Conservation (phyloP, 2,113 vertebrate genomes). For the Macrotus californicus region DNA sequence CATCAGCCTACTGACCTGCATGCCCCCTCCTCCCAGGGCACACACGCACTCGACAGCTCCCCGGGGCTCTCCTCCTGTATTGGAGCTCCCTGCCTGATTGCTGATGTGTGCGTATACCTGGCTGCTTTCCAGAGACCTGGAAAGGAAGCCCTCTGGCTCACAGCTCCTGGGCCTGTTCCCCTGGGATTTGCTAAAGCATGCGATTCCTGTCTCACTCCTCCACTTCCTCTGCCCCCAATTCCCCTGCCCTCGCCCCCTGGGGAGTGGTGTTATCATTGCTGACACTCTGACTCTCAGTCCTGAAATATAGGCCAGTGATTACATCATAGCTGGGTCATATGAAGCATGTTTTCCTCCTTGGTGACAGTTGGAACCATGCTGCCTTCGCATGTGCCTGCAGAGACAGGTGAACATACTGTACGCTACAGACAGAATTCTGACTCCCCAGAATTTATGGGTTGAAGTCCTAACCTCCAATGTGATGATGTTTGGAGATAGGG, state of each 20-base stretch:
- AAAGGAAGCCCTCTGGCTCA: neutral
- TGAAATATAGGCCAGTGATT: constrained; percentile 71
- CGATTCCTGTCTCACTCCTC: neutral
- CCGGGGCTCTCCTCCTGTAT: neutral
- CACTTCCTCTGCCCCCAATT: neutral
- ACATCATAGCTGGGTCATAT: constrained; percentile 47
- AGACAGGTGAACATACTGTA: constrained; percentile 39
- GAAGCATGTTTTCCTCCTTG: constrained; percentile 36
- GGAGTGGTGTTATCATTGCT: constrained; percentile 30
- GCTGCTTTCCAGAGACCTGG: neutral
- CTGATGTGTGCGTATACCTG: constrained; percentile 37
- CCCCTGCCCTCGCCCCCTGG: neutral
- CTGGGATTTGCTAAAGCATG: neutral
- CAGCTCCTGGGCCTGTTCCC: neutral
- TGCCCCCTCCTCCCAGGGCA: too few species aligned
- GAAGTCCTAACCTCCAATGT: neutral
- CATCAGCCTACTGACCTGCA: neutral
- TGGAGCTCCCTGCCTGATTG: neutral
- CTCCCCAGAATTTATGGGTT: neutral
- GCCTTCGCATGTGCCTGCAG: neutral
- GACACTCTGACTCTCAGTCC: constrained; percentile 43
- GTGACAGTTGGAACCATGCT: constrained; percentile 29
- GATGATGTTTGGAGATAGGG: neutral
- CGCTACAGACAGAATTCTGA: neutral
- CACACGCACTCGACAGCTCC: neutral